Percentiles rank a stretch among this genome's conserved stretches.
These are phyloP conservation scores for Beroe ovata DNA, from an alignment of 37 sponge, comb jelly and placozoan species.

Conservation along the genomic window DNA sequence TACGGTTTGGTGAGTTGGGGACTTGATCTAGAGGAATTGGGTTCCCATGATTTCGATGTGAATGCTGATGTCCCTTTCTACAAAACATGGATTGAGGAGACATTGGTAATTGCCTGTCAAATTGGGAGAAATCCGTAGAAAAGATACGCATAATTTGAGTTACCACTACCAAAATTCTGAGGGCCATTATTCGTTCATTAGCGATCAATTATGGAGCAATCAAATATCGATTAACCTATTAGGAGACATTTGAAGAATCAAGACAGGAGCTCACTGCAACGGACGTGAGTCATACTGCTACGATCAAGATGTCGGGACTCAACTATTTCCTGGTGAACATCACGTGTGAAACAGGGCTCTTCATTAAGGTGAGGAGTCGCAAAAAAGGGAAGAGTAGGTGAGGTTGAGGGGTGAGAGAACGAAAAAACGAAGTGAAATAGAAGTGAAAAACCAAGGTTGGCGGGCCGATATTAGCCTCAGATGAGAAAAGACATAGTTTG, in stretches of 20 bases:
- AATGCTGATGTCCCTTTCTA: constrained; percentile 49
- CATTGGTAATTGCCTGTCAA: not conserved
- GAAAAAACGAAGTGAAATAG: too few relatives aligned
- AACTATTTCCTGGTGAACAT: not conserved
- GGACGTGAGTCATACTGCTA: not conserved
- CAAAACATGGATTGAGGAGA: constrained; percentile 35
- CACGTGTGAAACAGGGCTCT: not conserved
- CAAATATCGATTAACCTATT: too few relatives aligned
- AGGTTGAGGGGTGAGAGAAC: too few relatives aligned
- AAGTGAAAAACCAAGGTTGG: too few relatives aligned
- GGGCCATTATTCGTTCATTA: too few relatives aligned
- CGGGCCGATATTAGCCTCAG: too few relatives aligned
- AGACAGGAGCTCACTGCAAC: not conserved
- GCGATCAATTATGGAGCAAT: too few relatives aligned
- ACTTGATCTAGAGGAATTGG: not conserved
- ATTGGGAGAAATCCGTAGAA: too few relatives aligned
- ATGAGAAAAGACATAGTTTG: too few relatives aligned
- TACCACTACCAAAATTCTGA: too few relatives aligned
- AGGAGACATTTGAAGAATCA: not conserved
- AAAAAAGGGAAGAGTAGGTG: too few relatives aligned
- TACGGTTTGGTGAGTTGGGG: constrained; percentile 63
- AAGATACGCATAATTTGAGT: too few relatives aligned
- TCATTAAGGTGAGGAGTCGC: not conserved
- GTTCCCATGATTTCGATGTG: constrained; percentile 4
- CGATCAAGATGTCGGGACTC: not conserved